A percentile compares a stretch with the other conserved stretches of the same genome.
These are phyloP conservation scores for Globodera rostochiensis DNA, from an alignment of 1,140 invertebrate genomes.

Conservation along the genomic window DNA sequence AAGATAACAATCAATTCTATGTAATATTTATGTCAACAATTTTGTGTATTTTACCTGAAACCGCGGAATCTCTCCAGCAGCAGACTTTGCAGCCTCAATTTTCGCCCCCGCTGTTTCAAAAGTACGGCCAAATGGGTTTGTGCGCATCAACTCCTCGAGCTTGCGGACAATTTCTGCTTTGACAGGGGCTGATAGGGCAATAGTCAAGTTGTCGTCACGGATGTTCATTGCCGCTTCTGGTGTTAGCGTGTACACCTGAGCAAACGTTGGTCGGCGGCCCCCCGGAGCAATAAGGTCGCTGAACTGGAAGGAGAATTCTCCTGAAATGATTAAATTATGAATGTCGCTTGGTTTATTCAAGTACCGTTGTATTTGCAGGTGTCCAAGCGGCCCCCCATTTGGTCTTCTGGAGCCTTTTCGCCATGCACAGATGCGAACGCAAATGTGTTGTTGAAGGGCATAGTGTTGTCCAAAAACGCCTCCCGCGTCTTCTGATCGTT, in stretches of 20 bases:
- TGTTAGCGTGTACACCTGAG: neutral
- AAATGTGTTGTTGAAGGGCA: neutral
- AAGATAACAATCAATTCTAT: too few species aligned
- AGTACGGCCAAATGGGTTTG: neutral
- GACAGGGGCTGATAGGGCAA: too few species aligned
- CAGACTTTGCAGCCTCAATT: neutral
- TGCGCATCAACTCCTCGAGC: neutral
- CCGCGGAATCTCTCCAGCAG: neutral
- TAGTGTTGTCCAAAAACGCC: neutral
- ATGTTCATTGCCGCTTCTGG: neutral
- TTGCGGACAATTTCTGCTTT: neutral
- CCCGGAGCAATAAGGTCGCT: neutral
- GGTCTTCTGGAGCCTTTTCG: neutral
- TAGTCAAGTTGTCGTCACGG: neutral
- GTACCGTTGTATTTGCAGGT: neutral
- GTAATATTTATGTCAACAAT: too few species aligned
- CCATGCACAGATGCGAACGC: neutral
- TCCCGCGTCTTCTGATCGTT: neutral
- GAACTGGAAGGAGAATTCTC: neutral
- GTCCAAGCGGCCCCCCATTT: neutral
- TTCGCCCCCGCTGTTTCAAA: neutral
- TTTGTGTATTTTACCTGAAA: neutral
- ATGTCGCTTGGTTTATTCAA: neutral
- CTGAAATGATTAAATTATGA: neutral
- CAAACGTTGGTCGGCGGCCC: neutral